Evolutionary conservation across 1,140 invertebrate species (phyloP), one percentile per base, ranked within the genome.

Genomic region (Neelides sp.): DNA sequence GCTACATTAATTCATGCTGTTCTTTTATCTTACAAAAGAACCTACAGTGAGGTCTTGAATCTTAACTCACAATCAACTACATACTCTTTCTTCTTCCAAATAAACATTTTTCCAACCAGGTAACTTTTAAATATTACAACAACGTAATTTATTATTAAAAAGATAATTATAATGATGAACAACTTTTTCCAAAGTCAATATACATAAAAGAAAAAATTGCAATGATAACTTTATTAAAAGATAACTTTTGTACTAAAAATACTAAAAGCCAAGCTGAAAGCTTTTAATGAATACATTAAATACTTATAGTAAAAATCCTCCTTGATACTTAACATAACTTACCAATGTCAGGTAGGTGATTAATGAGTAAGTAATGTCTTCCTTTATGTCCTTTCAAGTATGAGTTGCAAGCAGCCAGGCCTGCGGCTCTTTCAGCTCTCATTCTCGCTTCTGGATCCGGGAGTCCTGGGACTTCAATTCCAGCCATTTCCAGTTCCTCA

Each of bases 331-430:
- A 45, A 52, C 37, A 36, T 30, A 48, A 42, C 64, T 62, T 67
- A 76, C 75, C 85, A 52, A 89, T 83, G 56, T 82, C 78, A 62
- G 78, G 76, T 46, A 89, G 71, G 61, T 85, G 81, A 37, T 80
- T 77, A 48, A 82, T 72, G 48, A 87, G 72, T 56, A 76, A 75
- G 65, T 87, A 90, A n/a, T n/a, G n/a, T 55, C 86, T 72, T 3
- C 76, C 68, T 58, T 69, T 73, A 23, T 71, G 72, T 23, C 54
- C 57, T 59, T 73, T 69, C 52, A 82, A 70, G 69, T 81, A 82
- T 56, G 77, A 72, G 54, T 76, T 74, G 54, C 78, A 82, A 40
- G 75, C 73, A 47, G 71, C 70, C 57, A 78, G 70, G 40, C 74
- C 76, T 34, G 44, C 44, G 73, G 71, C 56, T 78, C 77, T 53